Evolutionary conservation across 2,888 invertebrate species (phyloP).

Genomic region (Bursaphelenchus okinawaensis): DNA sequence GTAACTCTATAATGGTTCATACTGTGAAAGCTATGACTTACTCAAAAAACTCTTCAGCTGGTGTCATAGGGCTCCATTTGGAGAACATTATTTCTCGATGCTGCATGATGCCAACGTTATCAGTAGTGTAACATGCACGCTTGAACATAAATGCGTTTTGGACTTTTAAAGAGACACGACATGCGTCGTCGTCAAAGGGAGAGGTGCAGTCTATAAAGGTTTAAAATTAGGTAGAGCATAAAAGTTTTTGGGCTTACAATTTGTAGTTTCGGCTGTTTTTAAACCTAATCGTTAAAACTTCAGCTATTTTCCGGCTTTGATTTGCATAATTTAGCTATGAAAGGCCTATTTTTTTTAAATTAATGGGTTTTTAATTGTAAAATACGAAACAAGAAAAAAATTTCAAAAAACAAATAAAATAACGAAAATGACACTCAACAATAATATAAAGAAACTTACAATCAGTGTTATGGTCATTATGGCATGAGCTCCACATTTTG

Average conservation of each 20-base stretch:
- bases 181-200: conserved; percentile 17
- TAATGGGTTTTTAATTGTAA: no score
- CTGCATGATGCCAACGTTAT: background rate
- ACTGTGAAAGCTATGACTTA: conserved; percentile 1
- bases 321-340: no score
- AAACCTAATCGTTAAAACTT: no score
- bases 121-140: conserved; percentile 17
- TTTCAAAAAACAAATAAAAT: no score
- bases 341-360: no score
- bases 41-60: conserved; percentile 41
- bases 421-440: no score
- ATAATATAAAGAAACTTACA: conserved; percentile 13
- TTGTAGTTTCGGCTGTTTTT: no score
- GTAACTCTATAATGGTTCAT: background rate
- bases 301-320: no score
- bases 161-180: conserved; percentile 8
- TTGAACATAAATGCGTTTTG: conserved; percentile 27
- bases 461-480: conserved; percentile 28
- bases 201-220: conserved; percentile 19
- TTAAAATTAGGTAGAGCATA: background rate
- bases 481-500: conserved; percentile 25
- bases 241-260: background rate
- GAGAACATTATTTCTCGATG: background rate
- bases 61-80: conserved; percentile 17
- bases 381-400: no score